These are phyloP conservation scores for Epinotia nisella DNA, from an alignment of 2,888 invertebrate genomes.

Conservation along the genomic window DNA sequence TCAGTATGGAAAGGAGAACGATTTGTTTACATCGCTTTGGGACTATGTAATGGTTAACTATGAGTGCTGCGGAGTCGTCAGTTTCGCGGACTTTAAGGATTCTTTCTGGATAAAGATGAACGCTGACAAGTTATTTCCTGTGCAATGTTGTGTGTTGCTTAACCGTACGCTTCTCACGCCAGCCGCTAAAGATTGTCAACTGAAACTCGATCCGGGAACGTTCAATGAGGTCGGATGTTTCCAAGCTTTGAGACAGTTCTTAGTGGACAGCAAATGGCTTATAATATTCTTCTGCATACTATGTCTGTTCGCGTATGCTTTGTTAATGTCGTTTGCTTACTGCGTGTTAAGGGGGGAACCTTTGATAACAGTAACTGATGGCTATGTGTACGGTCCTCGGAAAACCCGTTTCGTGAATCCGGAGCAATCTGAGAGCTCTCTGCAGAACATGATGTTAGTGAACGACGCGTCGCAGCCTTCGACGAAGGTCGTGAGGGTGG, in stretches of 20 bases:
- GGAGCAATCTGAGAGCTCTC: slow-evolving; percentile 54
- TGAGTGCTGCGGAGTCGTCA: slow-evolving; percentile 72
- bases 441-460: slow-evolving; percentile 65
- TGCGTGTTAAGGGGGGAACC: slow-evolving; percentile 71
- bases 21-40: slow-evolving; percentile 68
- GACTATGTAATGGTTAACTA: slow-evolving; percentile 71
- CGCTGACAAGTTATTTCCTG: slow-evolving; percentile 61
- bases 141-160: slow-evolving; percentile 68
- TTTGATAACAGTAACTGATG: slow-evolving; percentile 57
- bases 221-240: slow-evolving; percentile 67
- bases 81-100: slow-evolving; percentile 64
- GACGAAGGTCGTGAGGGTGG: slow-evolving; percentile 68
- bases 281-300: slow-evolving; percentile 65
- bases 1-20: slow-evolving; percentile 70
- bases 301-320: slow-evolving; percentile 54
- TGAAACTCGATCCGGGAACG: slow-evolving; percentile 51
- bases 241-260: slow-evolving; percentile 58
- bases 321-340: slow-evolving; percentile 67
- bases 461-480: slow-evolving; percentile 74
- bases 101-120: slow-evolving; percentile 67
- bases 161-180: slow-evolving; percentile 62
- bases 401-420: slow-evolving; percentile 49
- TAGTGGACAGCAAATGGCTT: slow-evolving; percentile 60
- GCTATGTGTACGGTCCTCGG: slow-evolving; percentile 51
- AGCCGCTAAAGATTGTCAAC: slow-evolving; percentile 62